Evolutionary conservation across 2,888 invertebrate species (phyloP).

Genomic region (Dermolepida albohirtum): DNA sequence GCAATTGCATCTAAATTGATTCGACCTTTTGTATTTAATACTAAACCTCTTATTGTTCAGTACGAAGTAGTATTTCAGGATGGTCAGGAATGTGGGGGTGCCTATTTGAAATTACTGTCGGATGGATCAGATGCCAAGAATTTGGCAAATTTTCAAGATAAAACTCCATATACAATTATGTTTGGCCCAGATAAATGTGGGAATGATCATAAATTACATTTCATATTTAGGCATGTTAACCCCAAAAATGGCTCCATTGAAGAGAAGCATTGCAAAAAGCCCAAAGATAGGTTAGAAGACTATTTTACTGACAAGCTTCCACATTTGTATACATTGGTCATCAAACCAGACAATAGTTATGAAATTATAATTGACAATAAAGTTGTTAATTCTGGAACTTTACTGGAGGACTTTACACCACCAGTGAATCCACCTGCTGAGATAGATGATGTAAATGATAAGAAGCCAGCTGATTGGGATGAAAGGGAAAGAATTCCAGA

Average conservation of each 20-base stretch:
- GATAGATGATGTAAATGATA: slow-evolving; percentile 91
- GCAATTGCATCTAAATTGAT: slow-evolving; percentile 86
- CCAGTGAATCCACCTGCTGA: slow-evolving; percentile 95
- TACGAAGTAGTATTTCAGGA: slow-evolving; percentile 88
- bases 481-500: slow-evolving; percentile 91
- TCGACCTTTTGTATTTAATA: slow-evolving; percentile 84
- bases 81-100: slow-evolving; percentile 98
- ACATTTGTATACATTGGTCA: slow-evolving; percentile 84
- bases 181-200: slow-evolving; percentile 99
- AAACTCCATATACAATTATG: slow-evolving; percentile 98
- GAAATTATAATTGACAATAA: slow-evolving; percentile 86
- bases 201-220: slow-evolving; percentile 90
- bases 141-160: slow-evolving; percentile 86
- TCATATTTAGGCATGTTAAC: slow-evolving; percentile 95
- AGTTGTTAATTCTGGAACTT: slow-evolving; percentile 85
- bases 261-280: slow-evolving; percentile 97
- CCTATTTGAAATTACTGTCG: slow-evolving; percentile 94
- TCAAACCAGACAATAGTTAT: slow-evolving; percentile 84
- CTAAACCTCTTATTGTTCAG: slow-evolving; percentile 89
- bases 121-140: slow-evolving; percentile 76
- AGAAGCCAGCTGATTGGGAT: slow-evolving; percentile 94
- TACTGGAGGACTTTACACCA: slow-evolving; percentile 91
- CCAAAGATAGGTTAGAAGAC: slow-evolving; percentile 85
- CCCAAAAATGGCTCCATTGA: slow-evolving; percentile 88
- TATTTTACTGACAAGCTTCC: slow-evolving; percentile 93